These are phyloP conservation scores for Xiphophorus couchianus DNA, from an alignment of 2,113 vertebrate genomes.

Conservation along the genomic window DNA sequence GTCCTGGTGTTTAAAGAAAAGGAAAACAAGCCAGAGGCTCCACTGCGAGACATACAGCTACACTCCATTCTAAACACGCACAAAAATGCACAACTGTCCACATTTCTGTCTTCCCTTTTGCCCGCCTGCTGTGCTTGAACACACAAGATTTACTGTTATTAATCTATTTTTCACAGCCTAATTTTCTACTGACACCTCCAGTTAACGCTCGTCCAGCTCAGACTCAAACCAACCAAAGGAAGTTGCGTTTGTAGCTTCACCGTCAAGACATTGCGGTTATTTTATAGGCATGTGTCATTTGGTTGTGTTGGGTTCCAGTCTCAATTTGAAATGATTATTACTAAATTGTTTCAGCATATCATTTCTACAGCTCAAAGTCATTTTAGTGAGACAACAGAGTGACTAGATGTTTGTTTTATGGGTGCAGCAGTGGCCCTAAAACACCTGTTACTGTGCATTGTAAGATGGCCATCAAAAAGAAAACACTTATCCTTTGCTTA, in stretches of 20 bases:
- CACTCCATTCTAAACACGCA: slow-evolving; percentile 60
- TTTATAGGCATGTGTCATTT: background rate
- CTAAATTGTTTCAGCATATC: background rate
- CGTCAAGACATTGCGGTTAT: background rate
- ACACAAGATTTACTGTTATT: background rate
- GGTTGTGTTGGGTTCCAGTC: no score
- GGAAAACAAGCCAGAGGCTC: slow-evolving; percentile 67
- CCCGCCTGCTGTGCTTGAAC: background rate
- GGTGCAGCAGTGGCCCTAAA: no score
- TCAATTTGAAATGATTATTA: background rate
- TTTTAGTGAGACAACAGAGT: background rate
- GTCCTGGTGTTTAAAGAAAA: slow-evolving; percentile 74
- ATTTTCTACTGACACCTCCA: background rate
- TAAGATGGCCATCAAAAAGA: background rate
- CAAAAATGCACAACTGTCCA: slow-evolving; percentile 16
- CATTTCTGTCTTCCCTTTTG: background rate
- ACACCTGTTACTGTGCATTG: background rate
- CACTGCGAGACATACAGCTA: slow-evolving; percentile 64
- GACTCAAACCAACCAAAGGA: background rate
- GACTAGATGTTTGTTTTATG: background rate
- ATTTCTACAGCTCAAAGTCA: background rate
- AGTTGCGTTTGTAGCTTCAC: background rate
- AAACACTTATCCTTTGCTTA: background rate
- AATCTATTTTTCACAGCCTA: background rate
- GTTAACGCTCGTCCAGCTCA: background rate